Conservation (phyloP, 2,888 invertebrate species). For the Pinctada fucata region DNA sequence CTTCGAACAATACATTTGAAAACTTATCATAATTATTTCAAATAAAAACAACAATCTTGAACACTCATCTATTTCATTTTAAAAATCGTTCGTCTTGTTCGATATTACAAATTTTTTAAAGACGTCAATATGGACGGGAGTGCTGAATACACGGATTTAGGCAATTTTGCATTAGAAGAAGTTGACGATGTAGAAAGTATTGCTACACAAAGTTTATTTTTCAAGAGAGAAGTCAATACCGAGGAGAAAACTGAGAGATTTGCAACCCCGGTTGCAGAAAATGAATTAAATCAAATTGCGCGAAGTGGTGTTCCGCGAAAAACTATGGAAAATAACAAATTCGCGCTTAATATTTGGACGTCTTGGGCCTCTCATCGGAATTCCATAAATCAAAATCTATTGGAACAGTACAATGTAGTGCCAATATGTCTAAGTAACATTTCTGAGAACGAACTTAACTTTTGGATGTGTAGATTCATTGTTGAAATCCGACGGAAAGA, state of each 20-base stretch:
- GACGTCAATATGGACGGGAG: neutral
- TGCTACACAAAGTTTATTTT: neutral
- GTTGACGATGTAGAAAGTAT: neutral
- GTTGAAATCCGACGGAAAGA: constrained; percentile 25
- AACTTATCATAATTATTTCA: too few species aligned
- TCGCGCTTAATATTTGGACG: neutral
- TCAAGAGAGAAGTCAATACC: neutral
- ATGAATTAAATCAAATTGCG: neutral
- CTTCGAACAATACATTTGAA: neutral
- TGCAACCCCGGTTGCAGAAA: neutral
- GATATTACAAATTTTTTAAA: too few species aligned
- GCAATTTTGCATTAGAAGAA: neutral
- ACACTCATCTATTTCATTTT: too few species aligned
- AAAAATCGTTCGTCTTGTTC: too few species aligned
- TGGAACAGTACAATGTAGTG: constrained; percentile 1
- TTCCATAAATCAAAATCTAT: neutral
- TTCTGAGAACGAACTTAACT: constrained; percentile 1
- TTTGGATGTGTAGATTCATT: constrained; percentile 33
- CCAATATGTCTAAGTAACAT: neutral
- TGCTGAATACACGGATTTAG: neutral
- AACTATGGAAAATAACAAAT: neutral
- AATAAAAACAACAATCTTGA: too few species aligned
- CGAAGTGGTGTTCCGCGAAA: neutral
- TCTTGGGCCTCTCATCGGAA: neutral
- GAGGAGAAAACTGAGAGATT: neutral